A percentile compares a stretch with the other conserved stretches of the same genome.
phyloP scores from a whole-genome alignment of 2,113 vertebrate genomes.

The Tupaia tana region DNA sequence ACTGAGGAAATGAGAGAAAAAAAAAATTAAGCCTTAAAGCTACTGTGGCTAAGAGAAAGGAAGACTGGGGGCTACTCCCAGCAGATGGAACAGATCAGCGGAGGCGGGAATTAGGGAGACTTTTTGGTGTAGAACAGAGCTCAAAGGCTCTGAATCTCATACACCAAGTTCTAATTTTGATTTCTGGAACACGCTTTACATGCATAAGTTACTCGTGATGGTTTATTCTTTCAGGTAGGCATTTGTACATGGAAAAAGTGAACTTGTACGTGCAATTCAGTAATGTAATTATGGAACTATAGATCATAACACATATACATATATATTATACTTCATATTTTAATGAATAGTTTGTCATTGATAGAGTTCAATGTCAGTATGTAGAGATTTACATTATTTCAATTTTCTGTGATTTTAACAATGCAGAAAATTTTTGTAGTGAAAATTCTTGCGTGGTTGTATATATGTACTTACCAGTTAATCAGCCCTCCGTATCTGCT shows the following conservation, averaged over 20 bases:
- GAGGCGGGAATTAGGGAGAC: background rate
- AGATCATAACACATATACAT: background rate
- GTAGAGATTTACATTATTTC: background rate
- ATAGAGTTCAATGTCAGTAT: background rate
- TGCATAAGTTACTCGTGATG: background rate
- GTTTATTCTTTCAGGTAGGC: background rate
- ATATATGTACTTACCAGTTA: background rate
- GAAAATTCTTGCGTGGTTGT: background rate
- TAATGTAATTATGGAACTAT: background rate
- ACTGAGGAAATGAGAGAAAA: background rate
- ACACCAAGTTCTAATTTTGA: background rate
- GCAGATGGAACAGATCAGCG: background rate
- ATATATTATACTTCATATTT: background rate
- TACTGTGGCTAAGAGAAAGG: background rate
- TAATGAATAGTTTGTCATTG: background rate
- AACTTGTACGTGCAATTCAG: background rate
- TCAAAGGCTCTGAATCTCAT: accelerated
- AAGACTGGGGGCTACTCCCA: background rate
- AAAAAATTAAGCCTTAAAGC: background rate
- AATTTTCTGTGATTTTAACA: background rate
- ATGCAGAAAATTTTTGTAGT: background rate
- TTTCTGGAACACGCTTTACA: background rate
- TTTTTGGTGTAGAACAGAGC: background rate
- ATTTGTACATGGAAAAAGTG: background rate
- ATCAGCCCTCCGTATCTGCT: too few species aligned